Evolutionary conservation across 2,888 invertebrate species (phyloP).

Genomic region (Pterostichus niger): DNA sequence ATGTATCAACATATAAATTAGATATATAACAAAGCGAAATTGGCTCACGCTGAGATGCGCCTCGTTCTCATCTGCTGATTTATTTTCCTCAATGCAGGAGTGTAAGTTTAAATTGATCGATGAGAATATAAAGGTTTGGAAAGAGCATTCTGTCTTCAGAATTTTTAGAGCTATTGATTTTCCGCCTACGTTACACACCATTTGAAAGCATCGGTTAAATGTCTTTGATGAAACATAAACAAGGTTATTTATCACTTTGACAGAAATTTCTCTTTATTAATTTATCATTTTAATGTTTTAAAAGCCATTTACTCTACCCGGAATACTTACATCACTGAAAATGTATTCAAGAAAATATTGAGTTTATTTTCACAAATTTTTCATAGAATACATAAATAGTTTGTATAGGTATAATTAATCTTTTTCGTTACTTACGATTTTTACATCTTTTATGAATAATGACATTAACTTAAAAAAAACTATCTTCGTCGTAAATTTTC

Average conservation of each 20-base stretch:
- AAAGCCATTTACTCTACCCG: constrained; percentile 44
- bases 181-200: constrained; percentile 39
- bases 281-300: constrained; percentile 58
- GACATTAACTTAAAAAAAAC: not conserved
- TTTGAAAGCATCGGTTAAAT: constrained; percentile 59
- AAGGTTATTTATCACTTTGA: constrained; percentile 62
- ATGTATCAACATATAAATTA: constrained; percentile 48
- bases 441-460: not conserved
- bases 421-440: not conserved
- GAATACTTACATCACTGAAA: constrained; percentile 46
- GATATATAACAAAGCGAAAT: constrained; percentile 29
- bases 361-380: constrained; percentile 24
- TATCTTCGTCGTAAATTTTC: not conserved
- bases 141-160: constrained; percentile 36
- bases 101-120: constrained; percentile 51
- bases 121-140: constrained; percentile 32
- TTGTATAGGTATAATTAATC: constrained; percentile 10
- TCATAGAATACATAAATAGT: constrained; percentile 3
- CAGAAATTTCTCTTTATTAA: constrained; percentile 51
- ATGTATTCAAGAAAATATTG: constrained; percentile 23
- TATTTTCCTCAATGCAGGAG: constrained; percentile 24
- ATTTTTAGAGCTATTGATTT: constrained; percentile 49
- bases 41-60: constrained; percentile 4
- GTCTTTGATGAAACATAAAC: constrained; percentile 61
- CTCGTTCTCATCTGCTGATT: constrained; percentile 14